Percentiles rank a stretch among this genome's conserved stretches.
phyloP scores from a whole-genome alignment of 1,140 invertebrate genomes.

The Hormaphis cornu region DNA sequence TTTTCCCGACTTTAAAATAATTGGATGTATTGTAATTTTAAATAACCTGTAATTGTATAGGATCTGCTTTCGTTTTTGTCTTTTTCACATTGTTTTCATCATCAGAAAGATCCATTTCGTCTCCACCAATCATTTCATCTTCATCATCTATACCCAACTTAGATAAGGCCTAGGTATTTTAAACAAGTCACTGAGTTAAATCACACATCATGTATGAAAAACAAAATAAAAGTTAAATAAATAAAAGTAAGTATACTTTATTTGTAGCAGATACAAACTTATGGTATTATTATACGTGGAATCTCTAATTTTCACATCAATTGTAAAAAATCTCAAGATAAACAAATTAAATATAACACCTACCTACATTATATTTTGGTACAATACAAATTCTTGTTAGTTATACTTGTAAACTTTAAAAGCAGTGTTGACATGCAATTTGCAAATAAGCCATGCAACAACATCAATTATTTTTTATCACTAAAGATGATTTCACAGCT shows the following conservation, averaged over 20 bases:
- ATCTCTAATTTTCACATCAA: conserved; percentile 12
- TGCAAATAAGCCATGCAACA: background rate
- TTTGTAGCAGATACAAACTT: conserved; percentile 9
- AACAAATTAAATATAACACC: conserved; percentile 22
- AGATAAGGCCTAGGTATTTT: conserved; percentile 8
- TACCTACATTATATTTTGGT: conserved; percentile 29
- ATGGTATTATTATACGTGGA: background rate
- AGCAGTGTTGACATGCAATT: background rate
- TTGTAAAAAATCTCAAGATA: conserved; percentile 18
- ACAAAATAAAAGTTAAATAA: background rate
- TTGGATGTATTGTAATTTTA: background rate
- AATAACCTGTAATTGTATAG: conserved; percentile 27
- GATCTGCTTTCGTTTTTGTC: conserved; percentile 19
- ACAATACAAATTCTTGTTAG: conserved; percentile 28
- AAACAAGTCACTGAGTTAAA: background rate
- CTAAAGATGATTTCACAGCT: background rate
- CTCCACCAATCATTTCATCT: conserved; percentile 28
- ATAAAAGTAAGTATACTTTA: background rate
- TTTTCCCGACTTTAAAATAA: too few relatives aligned
- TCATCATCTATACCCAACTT: conserved; percentile 28
- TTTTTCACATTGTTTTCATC: conserved; percentile 21
- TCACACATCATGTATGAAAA: too few relatives aligned
- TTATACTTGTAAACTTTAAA: conserved; percentile 6
- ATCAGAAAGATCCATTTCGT: conserved; percentile 27
- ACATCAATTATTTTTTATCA: background rate